These are phyloP conservation scores for Thalassoma bifasciatum DNA, from an alignment of 2,113 vertebrate species.

Conservation along the genomic window DNA sequence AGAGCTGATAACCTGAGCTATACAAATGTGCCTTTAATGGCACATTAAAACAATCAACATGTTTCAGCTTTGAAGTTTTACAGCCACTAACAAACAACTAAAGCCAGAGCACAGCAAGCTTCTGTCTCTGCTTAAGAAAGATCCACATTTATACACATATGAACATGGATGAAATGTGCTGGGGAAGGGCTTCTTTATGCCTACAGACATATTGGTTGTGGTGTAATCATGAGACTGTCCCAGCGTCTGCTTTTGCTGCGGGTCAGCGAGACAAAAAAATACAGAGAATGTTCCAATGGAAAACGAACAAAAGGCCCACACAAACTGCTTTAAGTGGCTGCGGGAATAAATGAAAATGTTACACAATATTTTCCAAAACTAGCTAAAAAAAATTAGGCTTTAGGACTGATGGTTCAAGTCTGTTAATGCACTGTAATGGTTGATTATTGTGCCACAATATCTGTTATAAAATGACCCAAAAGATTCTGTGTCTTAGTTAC, in stretches of 20 bases:
- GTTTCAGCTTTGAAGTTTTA: neutral
- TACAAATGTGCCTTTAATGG: neutral
- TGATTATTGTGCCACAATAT: too few species aligned
- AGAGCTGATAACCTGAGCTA: neutral
- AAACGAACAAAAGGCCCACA: slow-evolving; percentile 8
- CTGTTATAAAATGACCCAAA: neutral
- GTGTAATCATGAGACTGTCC: slow-evolving; percentile 68
- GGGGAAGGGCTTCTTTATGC: slow-evolving; percentile 27
- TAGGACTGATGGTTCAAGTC: neutral
- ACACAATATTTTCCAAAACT: neutral
- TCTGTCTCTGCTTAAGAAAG: neutral
- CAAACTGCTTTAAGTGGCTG: neutral
- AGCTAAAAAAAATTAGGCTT: neutral
- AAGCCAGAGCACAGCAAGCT: neutral
- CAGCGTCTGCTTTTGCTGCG: slow-evolving; percentile 1
- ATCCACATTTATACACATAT: slow-evolving; percentile 33
- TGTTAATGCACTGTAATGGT: too few species aligned
- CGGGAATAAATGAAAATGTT: neutral
- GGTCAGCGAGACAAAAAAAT: neutral
- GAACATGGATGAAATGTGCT: slow-evolving; percentile 1
- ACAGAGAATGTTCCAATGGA: neutral
- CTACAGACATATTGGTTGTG: slow-evolving; percentile 35
- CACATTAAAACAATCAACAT: slow-evolving; percentile 10
- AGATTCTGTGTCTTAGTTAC: neutral
- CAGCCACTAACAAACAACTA: neutral